Percentiles rank a stretch among this genome's conserved stretches.
These are phyloP conservation scores for Synergus umbraculus DNA, from an alignment of 2,888 invertebrate genomes.

Conservation along the genomic window DNA sequence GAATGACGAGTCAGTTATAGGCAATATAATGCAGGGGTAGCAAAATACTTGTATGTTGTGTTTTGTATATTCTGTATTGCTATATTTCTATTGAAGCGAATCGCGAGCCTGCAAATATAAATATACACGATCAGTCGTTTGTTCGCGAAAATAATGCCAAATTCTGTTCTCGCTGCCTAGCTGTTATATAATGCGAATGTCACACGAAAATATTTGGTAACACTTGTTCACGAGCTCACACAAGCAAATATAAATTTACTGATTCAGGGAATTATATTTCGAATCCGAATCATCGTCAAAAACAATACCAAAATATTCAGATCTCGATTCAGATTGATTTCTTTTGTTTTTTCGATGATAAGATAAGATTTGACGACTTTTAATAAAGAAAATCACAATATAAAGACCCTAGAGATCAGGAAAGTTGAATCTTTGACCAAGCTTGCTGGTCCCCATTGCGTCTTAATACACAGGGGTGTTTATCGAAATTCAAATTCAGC, in stretches of 20 bases:
- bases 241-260: slow-evolving; percentile 10
- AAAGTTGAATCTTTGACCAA: slow-evolving; percentile 42
- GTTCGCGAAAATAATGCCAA: slow-evolving; percentile 51
- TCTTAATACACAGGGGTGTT: slow-evolving; percentile 72
- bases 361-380: not conserved
- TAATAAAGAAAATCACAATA: not conserved
- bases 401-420: not conserved
- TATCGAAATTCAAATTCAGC: slow-evolving; percentile 70
- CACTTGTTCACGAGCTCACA: slow-evolving; percentile 49
- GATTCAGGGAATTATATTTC: not conserved
- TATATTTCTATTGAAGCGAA: slow-evolving; percentile 42
- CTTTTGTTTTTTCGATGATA: not conserved
- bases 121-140: slow-evolving; percentile 51
- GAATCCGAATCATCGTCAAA: not conserved
- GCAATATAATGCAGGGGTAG: slow-evolving; percentile 35
- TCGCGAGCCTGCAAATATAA: slow-evolving; percentile 53
- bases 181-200: slow-evolving; percentile 69
- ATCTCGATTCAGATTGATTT: too few relatives aligned
- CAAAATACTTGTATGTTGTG: slow-evolving; percentile 42
- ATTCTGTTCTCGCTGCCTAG: slow-evolving; percentile 48
- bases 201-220: slow-evolving; percentile 72
- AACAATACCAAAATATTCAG: not conserved
- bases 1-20: slow-evolving; percentile 45
- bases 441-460: slow-evolving; percentile 56
- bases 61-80: slow-evolving; percentile 44